Evolutionary conservation across 2,888 invertebrate species (phyloP), one percentile per base, ranked within the genome.

Genomic region (Agrochola lychnidis): DNA sequence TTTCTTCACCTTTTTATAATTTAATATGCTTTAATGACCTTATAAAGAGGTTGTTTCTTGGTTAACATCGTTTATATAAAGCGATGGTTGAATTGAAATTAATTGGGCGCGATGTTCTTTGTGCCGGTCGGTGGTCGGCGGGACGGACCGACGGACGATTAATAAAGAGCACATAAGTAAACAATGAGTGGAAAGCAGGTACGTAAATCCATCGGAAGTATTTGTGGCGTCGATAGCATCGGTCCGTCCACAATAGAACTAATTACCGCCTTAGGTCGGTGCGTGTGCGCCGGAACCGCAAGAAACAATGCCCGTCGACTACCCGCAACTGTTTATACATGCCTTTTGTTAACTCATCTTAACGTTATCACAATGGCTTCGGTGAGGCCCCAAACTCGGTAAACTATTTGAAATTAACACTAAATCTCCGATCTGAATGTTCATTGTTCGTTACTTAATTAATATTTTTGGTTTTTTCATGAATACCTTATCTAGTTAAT

Each of bases 181-280:
- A 95, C 94, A 95, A 95, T 94, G 94, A 92, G 91, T 95, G 95
- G 94, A 95, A 96, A 96, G 94, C 95, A 93, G 92, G 92, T 93
- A 93, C 92, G 93, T 94, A 94, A 95, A 94, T 94, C 94, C 95
- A 95, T 96, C 94, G 96, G 95, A 95, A 95, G 95, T 93, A 93
- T 95, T 92, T 89, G 92, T 90, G 88, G 90, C 88, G 89, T 92
- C 90, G 96, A 96, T 96, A 95, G 91, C 90, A 96, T 96, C 96
- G 88, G 90, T 83, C 87, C 90, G 92, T 91, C 92, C 91, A 96
- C 96, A 96, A 96, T 96, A 92, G 95, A 94, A 92, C 93, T 96
- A 96, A 96, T 96, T 96, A 95, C 94, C 92, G 91, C 90, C 91
- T 92, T 88, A 88, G 90, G 91, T 87, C 83, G 88, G 87, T 89